Evolutionary conservation across 2,888 invertebrate genomes (phyloP), one percentile per base, ranked within the genome.

Genomic region (Pelosia muscerda): DNA sequence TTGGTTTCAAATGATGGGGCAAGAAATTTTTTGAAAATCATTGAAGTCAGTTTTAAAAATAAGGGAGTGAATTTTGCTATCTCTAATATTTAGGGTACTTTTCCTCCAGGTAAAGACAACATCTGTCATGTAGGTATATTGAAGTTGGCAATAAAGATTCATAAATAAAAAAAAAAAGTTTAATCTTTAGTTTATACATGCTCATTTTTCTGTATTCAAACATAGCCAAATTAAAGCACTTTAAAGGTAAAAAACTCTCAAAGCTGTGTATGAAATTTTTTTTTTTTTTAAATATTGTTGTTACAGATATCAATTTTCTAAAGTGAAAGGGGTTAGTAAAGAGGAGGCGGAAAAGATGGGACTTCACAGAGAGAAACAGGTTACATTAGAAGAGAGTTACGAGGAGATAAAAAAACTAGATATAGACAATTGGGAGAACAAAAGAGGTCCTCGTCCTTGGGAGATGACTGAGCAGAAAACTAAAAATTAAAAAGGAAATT

Each of bases 401-500:
- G 97, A 97, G 77, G 97, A 97, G 90, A 94, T 97, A 3, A 95
- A 97, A 87, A 89, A 95, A 66, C 88, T 97, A 54, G 97, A 98
- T 86, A 96, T 97, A 77, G 97, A 98, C 75, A 96, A 97, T 79
- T 98, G 98, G 98, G 96, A 97, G 85, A 98, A 98, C 85, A 96
- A 96, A 76, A 94, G 98, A 80, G 98, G 98, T 0, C 97, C 98
- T 8, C 94, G 98, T 65, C 98, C 98, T 0, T 98, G 98, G 98
- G 98, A 98, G 84, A 95, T 96, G 75, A 83, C 84, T 74, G 76
- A 79, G 69, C 73, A 81, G 67, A 68, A 79, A 73, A 73, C 69
- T 22, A 82, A 86, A 64, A 84, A 86, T 81, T 81, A 69, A 72
- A 66, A 54, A 23, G 19, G 22, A 13, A 71, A 67, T 25, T 56